Evolutionary conservation across 2,888 invertebrate species (phyloP).

Genomic region (Patella pellucida): DNA sequence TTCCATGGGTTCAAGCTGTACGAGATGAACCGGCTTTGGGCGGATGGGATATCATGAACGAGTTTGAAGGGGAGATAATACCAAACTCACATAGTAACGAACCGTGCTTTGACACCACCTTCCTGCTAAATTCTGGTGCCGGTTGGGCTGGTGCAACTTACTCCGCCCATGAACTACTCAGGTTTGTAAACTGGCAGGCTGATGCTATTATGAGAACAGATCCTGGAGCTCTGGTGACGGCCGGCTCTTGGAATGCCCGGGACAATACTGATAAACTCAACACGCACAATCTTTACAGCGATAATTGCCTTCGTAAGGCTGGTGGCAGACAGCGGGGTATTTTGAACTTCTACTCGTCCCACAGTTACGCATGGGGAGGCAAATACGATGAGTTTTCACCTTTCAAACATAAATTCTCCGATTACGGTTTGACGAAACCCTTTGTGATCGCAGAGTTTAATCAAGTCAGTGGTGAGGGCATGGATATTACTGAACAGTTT

Average conservation of each 20-base stretch:
- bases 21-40: conserved; percentile 56
- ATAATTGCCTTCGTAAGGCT: conserved; percentile 43
- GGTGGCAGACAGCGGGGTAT: conserved; percentile 42
- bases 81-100: conserved; percentile 39
- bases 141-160: conserved; percentile 55
- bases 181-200: conserved; percentile 54
- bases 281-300: conserved; percentile 42
- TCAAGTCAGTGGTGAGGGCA: conserved; percentile 26
- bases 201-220: conserved; percentile 44
- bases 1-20: conserved; percentile 53
- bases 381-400: conserved; percentile 38
- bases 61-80: conserved; percentile 55
- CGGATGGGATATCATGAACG: conserved; percentile 63
- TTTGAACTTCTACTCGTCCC: conserved; percentile 46
- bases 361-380: conserved; percentile 42
- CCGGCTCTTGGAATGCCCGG: conserved; percentile 45
- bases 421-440: conserved; percentile 30
- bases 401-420: conserved; percentile 30
- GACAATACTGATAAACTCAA: conserved; percentile 41
- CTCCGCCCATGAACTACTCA: conserved; percentile 47
- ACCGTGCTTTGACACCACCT: conserved; percentile 52
- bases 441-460: conserved; percentile 36
- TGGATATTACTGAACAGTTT: conserved; percentile 28
- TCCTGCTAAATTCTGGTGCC: conserved; percentile 48
- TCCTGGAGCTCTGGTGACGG: conserved; percentile 42